These are phyloP conservation scores for Melanerpes formicivorus DNA, from an alignment of 2,113 vertebrate genomes.

Conservation along the genomic window DNA sequence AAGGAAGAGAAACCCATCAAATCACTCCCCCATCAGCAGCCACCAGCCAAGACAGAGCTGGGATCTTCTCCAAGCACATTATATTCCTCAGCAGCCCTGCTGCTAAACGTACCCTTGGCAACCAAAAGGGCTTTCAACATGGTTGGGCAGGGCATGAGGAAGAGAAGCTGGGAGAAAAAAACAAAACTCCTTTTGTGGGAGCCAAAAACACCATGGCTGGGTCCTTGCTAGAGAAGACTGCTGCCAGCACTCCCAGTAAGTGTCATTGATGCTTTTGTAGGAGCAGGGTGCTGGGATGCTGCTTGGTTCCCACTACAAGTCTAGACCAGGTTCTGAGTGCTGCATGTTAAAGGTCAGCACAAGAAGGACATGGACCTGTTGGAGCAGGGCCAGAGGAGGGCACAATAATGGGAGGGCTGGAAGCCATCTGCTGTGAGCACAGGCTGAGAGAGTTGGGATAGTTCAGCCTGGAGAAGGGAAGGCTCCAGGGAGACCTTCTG, in stretches of 20 bases:
- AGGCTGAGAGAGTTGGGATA: background rate
- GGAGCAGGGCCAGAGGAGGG: background rate
- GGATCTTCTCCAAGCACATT: conserved; percentile 55
- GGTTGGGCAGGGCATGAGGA: background rate
- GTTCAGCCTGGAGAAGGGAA: background rate
- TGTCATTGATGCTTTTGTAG: background rate
- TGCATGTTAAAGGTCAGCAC: background rate
- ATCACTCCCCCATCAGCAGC: background rate
- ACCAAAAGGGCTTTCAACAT: conserved; percentile 36
- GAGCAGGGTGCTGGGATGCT: background rate
- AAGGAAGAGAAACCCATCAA: conserved; percentile 2
- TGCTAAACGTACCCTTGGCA: conserved; percentile 54
- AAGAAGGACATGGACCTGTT: background rate
- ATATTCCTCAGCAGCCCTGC: background rate
- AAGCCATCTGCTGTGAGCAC: background rate
- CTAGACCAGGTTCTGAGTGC: background rate
- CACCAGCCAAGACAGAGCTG: background rate
- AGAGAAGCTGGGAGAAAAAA: background rate
- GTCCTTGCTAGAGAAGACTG: background rate
- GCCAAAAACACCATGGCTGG: background rate
- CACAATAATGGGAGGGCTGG: background rate
- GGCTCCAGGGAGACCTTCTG: background rate
- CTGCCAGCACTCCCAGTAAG: conserved; percentile 2
- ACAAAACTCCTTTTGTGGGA: conserved; percentile 24
- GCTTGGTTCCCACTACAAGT: background rate